phyloP scores from a whole-genome alignment of 2,797 vertebrate species.

The Syngnathus rostellatus region DNA sequence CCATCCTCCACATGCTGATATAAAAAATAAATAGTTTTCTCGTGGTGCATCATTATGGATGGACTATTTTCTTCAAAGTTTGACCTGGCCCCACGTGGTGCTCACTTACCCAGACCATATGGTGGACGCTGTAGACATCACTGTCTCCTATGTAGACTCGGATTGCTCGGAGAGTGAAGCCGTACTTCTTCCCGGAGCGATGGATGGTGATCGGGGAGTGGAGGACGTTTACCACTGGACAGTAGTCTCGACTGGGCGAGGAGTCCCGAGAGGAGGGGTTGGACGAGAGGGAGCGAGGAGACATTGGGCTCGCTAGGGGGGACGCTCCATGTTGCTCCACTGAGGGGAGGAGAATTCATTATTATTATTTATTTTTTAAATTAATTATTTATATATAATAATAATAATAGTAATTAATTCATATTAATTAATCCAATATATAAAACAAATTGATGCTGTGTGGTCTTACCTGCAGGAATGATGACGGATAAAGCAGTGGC shows the following conservation, averaged over 20 bases:
- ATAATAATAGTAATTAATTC: too few species aligned
- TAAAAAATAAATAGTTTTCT: background rate
- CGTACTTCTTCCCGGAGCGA: conserved; percentile 85
- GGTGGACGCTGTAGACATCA: conserved; percentile 87
- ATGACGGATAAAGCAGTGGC: conserved; percentile 86
- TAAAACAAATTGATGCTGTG: background rate
- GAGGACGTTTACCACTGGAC: conserved; percentile 73
- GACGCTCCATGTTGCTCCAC: conserved; percentile 83
- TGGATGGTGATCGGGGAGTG: conserved; percentile 86
- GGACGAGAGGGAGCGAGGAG: conserved; percentile 81
- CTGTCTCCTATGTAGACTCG: conserved; percentile 90
- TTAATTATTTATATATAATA: too few species aligned
- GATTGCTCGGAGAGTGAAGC: conserved; percentile 85
- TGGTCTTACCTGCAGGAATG: conserved; percentile 78
- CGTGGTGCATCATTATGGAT: too few species aligned
- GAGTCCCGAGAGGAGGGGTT: conserved; percentile 86
- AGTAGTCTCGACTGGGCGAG: conserved; percentile 83
- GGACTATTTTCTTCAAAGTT: too few species aligned
- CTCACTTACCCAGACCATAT: conserved; percentile 84
- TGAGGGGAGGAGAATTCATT: conserved; percentile 32
- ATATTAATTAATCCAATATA: too few species aligned
- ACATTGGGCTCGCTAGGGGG: conserved; percentile 87
- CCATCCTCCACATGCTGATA: conserved; percentile 86
- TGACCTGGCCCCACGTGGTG: background rate
- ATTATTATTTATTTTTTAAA: too few species aligned